Conservation (phyloP, 2,113 vertebrate genomes). For the Bucco capensis region DNA sequence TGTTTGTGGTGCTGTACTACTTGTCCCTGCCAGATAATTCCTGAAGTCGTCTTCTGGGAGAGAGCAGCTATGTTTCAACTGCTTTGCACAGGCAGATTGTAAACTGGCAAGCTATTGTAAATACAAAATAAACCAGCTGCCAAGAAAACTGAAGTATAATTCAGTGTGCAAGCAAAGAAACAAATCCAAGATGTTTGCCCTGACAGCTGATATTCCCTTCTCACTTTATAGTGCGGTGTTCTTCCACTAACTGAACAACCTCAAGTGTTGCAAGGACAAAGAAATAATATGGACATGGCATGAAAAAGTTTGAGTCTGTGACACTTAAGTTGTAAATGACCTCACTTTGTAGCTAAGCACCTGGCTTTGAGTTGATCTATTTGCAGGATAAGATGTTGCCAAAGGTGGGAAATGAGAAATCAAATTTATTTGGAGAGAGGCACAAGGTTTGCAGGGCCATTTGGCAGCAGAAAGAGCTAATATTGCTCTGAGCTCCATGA, state of each 20-base stretch:
- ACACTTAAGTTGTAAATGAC: background rate
- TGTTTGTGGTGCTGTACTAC: background rate
- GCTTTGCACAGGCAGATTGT: slow-evolving; percentile 33
- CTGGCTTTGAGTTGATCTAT: background rate
- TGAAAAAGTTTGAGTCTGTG: background rate
- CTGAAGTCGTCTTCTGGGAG: background rate
- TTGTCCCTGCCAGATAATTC: slow-evolving; percentile 24
- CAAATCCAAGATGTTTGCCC: background rate
- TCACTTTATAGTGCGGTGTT: background rate
- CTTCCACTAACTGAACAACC: background rate
- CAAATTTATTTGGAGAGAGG: background rate
- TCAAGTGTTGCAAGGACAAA: background rate
- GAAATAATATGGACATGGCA: background rate
- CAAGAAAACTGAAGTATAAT: slow-evolving; percentile 29
- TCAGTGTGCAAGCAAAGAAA: background rate
- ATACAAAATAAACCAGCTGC: slow-evolving; percentile 30
- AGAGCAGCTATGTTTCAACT: background rate
- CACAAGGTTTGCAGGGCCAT: background rate
- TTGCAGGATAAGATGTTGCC: background rate
- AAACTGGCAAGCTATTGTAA: slow-evolving; percentile 22
- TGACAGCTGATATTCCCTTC: background rate
- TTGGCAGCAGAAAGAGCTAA: background rate
- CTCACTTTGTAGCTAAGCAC: background rate
- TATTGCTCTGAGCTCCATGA: background rate
- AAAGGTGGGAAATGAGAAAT: background rate